Evolutionary conservation across 2,797 vertebrate genomes (phyloP).

Genomic region (Ibycter americanus): DNA sequence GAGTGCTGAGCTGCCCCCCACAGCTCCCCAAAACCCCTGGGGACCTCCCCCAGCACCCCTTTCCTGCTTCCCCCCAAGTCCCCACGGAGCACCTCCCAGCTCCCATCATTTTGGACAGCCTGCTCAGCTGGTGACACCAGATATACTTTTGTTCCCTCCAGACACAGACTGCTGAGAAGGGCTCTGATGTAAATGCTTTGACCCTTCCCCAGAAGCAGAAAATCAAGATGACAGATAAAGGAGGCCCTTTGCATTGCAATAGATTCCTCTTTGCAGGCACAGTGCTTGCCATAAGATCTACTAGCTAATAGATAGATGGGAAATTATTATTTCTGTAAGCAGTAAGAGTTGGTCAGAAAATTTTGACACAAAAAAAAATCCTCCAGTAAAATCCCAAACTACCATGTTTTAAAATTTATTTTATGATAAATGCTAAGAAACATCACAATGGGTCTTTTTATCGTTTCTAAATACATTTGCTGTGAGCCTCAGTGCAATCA

Average conservation of each 20-base stretch:
- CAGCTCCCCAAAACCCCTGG: not conserved
- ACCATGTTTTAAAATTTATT: not conserved
- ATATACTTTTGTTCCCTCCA: not conserved
- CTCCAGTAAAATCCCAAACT: not conserved
- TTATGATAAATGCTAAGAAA: not conserved
- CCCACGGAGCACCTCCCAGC: not conserved
- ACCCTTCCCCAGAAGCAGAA: not conserved
- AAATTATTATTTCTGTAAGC: not conserved
- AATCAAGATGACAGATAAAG: not conserved
- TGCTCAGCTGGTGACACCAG: not conserved
- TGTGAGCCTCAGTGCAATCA: not conserved
- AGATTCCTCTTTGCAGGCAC: not conserved
- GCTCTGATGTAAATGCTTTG: not conserved
- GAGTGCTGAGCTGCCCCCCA: not conserved
- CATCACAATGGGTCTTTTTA: not conserved
- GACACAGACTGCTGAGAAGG: not conserved
- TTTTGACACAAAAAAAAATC: not conserved
- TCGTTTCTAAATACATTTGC: not conserved
- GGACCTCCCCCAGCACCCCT: not conserved
- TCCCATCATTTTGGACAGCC: not conserved
- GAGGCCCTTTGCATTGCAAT: not conserved
- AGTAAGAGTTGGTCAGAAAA: not conserved
- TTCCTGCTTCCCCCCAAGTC: not conserved
- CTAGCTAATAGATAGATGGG: not conserved
- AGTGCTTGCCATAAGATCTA: not conserved